Evolutionary conservation across 2,888 invertebrate species (phyloP), one percentile per base, ranked within the genome.

Genomic region (Lithophane socia): DNA sequence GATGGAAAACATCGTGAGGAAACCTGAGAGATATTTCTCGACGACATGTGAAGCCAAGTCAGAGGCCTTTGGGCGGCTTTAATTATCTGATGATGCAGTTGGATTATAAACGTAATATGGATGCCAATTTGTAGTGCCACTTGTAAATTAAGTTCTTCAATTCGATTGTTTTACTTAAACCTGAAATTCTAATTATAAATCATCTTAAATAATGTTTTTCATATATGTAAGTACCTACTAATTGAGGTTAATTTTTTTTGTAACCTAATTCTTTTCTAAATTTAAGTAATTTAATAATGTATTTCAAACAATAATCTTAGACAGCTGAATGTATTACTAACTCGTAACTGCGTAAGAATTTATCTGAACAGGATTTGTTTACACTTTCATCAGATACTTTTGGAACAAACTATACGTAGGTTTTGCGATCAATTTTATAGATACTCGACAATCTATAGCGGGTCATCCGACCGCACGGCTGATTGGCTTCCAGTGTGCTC

Each of bases 381-480:
- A 52, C 21, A 67, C 4, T 29, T 29, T 21, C 2, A 21, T 21
- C 13, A 13, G 5, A 52, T 37, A 67, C 54, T 67, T 67, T 52
- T 21, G 37, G 29, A 16, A 16, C 4, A 21, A 9, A n/a, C 21
- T 54, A n/a, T 37, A 73, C 8, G n/a, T 54, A 73, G 12, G 9
- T 52, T 58, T 4, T 73, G 37, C 29, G 73, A 77, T 83, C 44
- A 80, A 79, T 86, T 81, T 83, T 71, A 78, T 83, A 76, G 69
- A 72, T 76, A 70, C 67, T 67, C 73, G 64, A 68, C 42, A 75
- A 61, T 84, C 21, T 72, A 79, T 81, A 82, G 66, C 13, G n/a
- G 76, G 69, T 72, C 52, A 37, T 75, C 54, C 47, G 29, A 89
- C 88, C 83, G 75, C 89, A 89, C 78, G 74, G 78, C 77, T 86